Conservation (phyloP, 2,113 vertebrate genomes). For the Hiodon alosoides region DNA sequence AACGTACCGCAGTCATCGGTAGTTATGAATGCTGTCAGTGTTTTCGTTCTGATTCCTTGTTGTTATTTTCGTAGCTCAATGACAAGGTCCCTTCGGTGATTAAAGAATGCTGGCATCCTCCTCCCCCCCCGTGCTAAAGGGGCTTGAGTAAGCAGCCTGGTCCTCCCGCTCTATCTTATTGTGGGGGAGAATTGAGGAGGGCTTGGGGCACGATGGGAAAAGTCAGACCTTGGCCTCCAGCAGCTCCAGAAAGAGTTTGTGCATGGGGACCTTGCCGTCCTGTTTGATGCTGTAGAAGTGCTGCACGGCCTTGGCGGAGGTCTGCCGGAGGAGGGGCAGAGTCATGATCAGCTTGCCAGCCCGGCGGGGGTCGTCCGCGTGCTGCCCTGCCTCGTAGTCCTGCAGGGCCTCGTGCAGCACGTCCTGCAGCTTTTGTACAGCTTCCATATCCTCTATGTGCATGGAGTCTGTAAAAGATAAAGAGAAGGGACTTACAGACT, state of each 20-base stretch:
- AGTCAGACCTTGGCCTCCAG: slow-evolving; percentile 98
- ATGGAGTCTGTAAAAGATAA: slow-evolving; percentile 77
- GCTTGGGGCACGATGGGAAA: neutral
- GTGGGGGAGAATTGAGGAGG: slow-evolving; percentile 6
- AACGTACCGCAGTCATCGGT: neutral
- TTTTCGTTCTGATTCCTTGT: neutral
- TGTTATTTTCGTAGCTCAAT: slow-evolving; percentile 12
- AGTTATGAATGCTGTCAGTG: slow-evolving; percentile 14
- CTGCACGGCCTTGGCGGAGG: slow-evolving; percentile 96
- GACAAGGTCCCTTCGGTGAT: slow-evolving; percentile 1
- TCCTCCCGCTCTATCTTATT: neutral
- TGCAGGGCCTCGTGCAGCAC: slow-evolving; percentile 97
- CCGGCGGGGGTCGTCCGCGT: slow-evolving; percentile 89
- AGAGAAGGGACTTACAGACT: neutral
- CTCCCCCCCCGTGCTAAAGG: neutral
- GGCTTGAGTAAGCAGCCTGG: neutral
- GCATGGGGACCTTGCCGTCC: slow-evolving; percentile 99
- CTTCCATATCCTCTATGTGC: slow-evolving; percentile 98
- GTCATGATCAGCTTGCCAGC: slow-evolving; percentile 98
- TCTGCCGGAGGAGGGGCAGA: slow-evolving; percentile 92
- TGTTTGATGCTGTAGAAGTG: slow-evolving; percentile 99
- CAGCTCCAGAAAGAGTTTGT: slow-evolving; percentile 99
- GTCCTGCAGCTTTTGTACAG: slow-evolving; percentile 96
- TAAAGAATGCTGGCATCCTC: neutral
- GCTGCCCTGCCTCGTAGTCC: slow-evolving; percentile 92